These are phyloP conservation scores for Eolophus roseicapilla DNA, from an alignment of 2,113 vertebrate genomes.

Conservation along the genomic window DNA sequence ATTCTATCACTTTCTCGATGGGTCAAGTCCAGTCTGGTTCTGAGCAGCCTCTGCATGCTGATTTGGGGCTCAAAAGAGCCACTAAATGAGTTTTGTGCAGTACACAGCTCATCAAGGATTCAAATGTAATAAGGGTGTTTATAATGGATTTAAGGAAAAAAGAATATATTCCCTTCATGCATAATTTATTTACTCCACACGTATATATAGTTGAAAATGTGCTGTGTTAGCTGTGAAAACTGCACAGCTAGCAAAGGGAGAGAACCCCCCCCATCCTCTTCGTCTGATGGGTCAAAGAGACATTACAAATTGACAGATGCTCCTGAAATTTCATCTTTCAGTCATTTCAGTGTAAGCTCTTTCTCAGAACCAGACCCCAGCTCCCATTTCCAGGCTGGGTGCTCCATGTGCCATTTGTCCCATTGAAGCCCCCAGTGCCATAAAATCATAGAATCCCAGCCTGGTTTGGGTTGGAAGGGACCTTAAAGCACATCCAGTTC, in stretches of 20 bases:
- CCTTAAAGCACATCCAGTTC: neutral
- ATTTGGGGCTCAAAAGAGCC: neutral
- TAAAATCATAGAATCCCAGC: neutral
- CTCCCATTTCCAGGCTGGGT: neutral
- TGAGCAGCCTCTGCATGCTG: neutral
- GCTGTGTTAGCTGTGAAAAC: constrained; percentile 2
- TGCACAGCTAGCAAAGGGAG: neutral
- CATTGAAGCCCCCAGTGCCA: accelerated
- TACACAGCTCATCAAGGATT: constrained; percentile 13
- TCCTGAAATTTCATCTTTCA: neutral
- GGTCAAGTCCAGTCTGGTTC: neutral
- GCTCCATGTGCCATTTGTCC: accelerated
- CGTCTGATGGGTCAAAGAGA: neutral
- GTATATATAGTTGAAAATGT: neutral
- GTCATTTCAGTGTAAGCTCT: neutral
- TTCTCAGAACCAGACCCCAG: neutral
- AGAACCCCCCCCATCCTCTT: neutral
- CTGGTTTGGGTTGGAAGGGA: neutral
- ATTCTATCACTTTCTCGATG: neutral
- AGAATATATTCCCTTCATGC: neutral
- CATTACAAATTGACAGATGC: neutral
- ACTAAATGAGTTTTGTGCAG: neutral
- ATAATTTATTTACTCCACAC: constrained; percentile 4
- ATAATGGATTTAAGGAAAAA: neutral
- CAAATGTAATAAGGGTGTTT: neutral